These are phyloP conservation scores for Rhopalosiphum nymphaeae DNA, from an alignment of 2,888 invertebrate species.

Conservation along the genomic window DNA sequence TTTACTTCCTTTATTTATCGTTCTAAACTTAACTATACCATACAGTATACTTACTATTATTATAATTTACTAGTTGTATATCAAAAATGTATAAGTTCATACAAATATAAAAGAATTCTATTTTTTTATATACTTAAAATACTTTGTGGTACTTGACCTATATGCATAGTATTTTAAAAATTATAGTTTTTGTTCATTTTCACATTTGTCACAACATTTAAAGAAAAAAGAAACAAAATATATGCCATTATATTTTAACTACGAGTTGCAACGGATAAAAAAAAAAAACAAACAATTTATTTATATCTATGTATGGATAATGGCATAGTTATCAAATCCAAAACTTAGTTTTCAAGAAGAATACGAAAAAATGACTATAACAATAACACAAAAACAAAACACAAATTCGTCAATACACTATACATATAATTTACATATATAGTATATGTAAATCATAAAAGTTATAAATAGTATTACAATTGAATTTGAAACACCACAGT, in stretches of 20 bases:
- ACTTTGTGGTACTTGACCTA: not conserved
- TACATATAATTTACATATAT: not conserved
- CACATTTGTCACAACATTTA: not conserved
- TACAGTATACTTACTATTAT: not conserved
- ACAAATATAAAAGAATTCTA: not conserved
- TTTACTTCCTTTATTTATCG: not conserved
- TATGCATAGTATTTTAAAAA: not conserved
- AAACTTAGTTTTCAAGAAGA: no score
- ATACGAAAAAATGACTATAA: not conserved
- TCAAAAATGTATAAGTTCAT: not conserved
- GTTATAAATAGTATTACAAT: not conserved
- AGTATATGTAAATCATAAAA: not conserved
- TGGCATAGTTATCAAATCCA: no score
- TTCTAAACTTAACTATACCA: not conserved
- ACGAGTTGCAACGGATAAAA: not conserved
- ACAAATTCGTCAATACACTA: not conserved
- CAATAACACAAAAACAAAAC: not conserved
- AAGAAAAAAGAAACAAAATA: not conserved
- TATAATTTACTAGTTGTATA: not conserved
- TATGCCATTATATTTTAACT: not conserved
- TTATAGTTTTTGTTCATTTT: not conserved
- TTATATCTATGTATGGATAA: no score
- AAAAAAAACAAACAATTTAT: not conserved
- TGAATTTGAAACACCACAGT: not conserved
- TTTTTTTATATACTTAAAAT: not conserved